Base-by-base conservation (phyloP, 2,113 vertebrate species). In the Myiopsitta monachus region DNA sequence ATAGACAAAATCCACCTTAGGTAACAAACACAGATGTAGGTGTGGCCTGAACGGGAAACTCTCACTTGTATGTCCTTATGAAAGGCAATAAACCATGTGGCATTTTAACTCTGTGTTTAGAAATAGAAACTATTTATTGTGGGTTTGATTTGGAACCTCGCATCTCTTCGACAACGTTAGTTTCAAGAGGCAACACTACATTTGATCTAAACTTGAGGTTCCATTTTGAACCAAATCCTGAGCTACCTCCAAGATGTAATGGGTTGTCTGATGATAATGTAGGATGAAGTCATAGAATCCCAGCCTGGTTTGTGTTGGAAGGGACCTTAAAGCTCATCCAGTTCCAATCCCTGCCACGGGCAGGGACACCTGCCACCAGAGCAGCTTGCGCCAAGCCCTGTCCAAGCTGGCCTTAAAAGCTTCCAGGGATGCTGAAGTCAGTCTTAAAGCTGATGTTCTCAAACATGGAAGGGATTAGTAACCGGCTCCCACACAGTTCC, bases 81-180 rank as follows among this genome's bases (percentile, higher is more conserved):
- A 23, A 39, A 44, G 27, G 43, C 83, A 70, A 49, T 12, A 7
- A 66, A 61, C 46, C 6, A 22, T 3, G 6, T 41, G 41, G 10
- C 14, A 63, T 49, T 74, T 41, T 55, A 54, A 13, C 11, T 36
- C 1, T 1, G 2, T n/a, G 18, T 43, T 61, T 21, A 61, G 43
- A 89, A 59, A 61, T 5, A 18, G 0, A 23, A 51, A 26, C 49
- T 12, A 22, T 39, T 54, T 70, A 43, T 51, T 11, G 24, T 30
- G 11, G 41, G 6, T 73, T 68, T 47, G 9, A 18, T 68, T 36
- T 26, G 7, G 19, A 26, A 22, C 22, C 18, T 85, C 30, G 9
- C 9, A 9, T 41, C 43, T 33, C 8, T 23, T 22, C 6, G 14
- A 43, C 10, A n/a, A 3, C 1, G 2, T 9, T 44, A 6, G 6